Percentiles rank a stretch among this genome's conserved stretches.
Evolutionary conservation across 2,888 invertebrate species (phyloP).

Genomic region (Mantis religiosa): DNA sequence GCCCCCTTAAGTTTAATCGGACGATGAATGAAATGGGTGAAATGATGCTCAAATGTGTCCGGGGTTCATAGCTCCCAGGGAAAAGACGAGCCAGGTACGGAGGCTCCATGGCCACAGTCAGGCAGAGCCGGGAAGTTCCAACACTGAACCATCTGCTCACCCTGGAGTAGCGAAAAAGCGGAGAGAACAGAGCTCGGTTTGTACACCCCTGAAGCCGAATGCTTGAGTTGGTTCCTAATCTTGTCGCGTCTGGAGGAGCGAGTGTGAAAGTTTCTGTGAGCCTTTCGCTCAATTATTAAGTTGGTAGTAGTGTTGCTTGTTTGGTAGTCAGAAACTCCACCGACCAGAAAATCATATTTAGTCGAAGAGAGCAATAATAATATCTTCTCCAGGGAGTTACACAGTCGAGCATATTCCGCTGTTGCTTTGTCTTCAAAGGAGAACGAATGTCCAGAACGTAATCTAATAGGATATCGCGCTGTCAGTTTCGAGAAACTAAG

Average conservation of each 20-base stretch:
- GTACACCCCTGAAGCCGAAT: not conserved
- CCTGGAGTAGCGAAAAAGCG: no score
- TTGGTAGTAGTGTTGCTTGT: not conserved
- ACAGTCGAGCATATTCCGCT: no score
- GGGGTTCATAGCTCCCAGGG: no score
- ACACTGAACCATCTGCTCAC: no score
- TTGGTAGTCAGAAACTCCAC: not conserved
- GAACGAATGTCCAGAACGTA: not conserved
- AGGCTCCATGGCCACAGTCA: no score
- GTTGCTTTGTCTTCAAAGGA: not conserved
- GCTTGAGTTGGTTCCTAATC: not conserved
- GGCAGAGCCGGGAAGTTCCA: no score
- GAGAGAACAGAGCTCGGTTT: not conserved
- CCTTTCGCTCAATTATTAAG: not conserved
- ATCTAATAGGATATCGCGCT: not conserved
- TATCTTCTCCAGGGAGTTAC: not conserved
- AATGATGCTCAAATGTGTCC: no score
- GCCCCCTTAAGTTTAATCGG: no score
- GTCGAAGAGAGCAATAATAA: not conserved
- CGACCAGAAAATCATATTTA: not conserved
- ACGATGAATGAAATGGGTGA: no score
- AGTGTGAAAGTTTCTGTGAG: not conserved
- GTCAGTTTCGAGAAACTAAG: no score
- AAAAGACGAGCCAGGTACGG: no score
- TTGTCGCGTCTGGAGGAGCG: not conserved